Evolutionary conservation across 2,113 vertebrate species (phyloP), one percentile per base, ranked within the genome.

Genomic region (Collichthys lucidus): DNA sequence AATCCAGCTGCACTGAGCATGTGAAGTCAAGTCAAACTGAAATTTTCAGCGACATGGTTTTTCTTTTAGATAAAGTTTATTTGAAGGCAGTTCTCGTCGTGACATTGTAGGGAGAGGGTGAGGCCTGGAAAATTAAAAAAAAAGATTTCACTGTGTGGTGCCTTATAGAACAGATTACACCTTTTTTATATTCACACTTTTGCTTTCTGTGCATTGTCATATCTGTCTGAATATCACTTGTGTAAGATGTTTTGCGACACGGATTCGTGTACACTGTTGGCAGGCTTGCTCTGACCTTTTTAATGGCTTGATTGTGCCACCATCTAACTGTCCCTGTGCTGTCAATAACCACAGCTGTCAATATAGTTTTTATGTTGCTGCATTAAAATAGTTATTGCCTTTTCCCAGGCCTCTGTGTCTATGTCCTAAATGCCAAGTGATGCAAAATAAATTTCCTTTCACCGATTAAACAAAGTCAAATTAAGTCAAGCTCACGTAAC

Each of bases 341-440:
- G 69, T 82, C 76, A 70, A 85, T 77, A 87, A 83, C 74, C 74
- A 56, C 66, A 86, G 84, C 75, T 88, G 88, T 89, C 89, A 70
- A 86, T 91, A 88, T n/a, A 26, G 46, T 64, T 89, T 90, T 86
- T 88, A 81, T 91, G 82, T 74, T 35, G 77, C 26, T 63, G 72
- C 73, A 87, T 88, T 90, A 79, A 83, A 90, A 92, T 59, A 53
- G 61, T 86, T 85, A 86, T 69, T 76, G 20, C 46, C 64, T 69
- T 70, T 60, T n/a, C 44, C 12, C 7, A 14, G 44, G 3, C 69
- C 67, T 56, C 4, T 4, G 64, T 59, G 56, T 74, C 64, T 75
- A 52, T 85, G 89, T 86, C 87, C 82, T 91, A 89, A 91, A 92
- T 89, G 85, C 86, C 82, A 93, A 92, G 83, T 89, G 77, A 90